Evolutionary conservation across 2,113 vertebrate species (phyloP), one percentile per base, ranked within the genome.

Genomic region (Pseudorhombus dupliciocellatus): DNA sequence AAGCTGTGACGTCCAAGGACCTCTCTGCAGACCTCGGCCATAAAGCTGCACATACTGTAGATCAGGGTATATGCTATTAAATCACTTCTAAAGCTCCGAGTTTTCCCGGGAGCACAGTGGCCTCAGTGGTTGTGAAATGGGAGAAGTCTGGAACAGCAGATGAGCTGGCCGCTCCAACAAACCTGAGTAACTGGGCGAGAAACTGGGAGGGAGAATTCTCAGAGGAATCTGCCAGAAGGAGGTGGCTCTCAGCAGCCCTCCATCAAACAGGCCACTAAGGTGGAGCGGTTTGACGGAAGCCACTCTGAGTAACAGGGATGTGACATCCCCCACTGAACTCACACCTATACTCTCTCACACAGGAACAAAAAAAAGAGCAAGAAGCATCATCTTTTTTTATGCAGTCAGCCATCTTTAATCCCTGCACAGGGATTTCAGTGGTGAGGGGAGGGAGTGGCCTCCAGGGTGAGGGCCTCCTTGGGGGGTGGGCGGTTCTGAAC

Each of bases 401-500:
- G 65, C 63, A 75, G 61, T 20, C 42, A 56, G 80, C 70, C 82
- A 70, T 73, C 66, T 87, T 79, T 91, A 89, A 91, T 89, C 73
- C 84, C 68, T 52, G 70, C 73, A 0, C 69, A 72, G 53, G 70
- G 73, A 69, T 65, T 79, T 61, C 55, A 44, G 55, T 70, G 65
- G 26, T n/a, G 53, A 26, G 21, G 66, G 30, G 64, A 18, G 1
- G 46, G 7, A n/a, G 31, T 21, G 34, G 18, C 80, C 79, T 80
- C 56, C 42, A 58, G 80, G 77, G 68, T 34, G 62, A 50, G 28
- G 75, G 44, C 65, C 73, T 72, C 59, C 83, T 79, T 31, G 42
- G 67, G 80, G 42, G 55, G 65, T 31, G 42, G 67, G 80, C 37
- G 55, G 65, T 80, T 84, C 71, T 66, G 71, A 81, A 76, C 87